Conservation (phyloP, 2,797 vertebrate species). For the Cynodonichthys magdalenae region DNA sequence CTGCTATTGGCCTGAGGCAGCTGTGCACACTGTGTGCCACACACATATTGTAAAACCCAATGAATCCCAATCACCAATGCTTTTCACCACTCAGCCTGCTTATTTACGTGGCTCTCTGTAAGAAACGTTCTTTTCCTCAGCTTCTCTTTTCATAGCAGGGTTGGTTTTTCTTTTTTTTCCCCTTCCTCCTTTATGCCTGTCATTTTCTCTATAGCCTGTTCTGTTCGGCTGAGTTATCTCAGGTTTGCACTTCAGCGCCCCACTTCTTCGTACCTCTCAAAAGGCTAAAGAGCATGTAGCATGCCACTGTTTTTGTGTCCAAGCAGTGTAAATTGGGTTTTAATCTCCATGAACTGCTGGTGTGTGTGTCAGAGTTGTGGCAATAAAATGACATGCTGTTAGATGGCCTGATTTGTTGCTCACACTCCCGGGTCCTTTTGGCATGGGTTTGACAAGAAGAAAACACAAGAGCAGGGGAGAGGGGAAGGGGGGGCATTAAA, state of each 20-base stretch:
- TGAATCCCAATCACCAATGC: conserved; percentile 67
- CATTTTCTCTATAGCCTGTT: conserved; percentile 29
- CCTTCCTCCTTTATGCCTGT: conserved; percentile 15
- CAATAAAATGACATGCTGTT: conserved; percentile 73
- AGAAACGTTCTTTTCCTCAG: conserved; percentile 46
- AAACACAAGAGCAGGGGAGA: conserved; percentile 23
- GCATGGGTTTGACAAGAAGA: conserved; percentile 34
- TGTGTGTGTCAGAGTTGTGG: conserved; percentile 64
- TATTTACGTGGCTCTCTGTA: conserved; percentile 62
- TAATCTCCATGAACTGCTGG: conserved; percentile 53
- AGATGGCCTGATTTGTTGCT: conserved; percentile 74
- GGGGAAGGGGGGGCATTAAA: conserved; percentile 25
- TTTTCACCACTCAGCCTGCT: conserved; percentile 52
- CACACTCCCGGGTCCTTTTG: conserved; percentile 41
- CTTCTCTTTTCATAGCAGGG: conserved; percentile 28
- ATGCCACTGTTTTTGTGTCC: conserved; percentile 51
- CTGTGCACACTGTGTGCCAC: conserved; percentile 68
- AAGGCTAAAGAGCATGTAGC: conserved; percentile 43
- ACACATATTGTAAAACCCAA: conserved; percentile 56
- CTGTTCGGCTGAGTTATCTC: conserved; percentile 36
- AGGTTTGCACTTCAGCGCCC: conserved; percentile 36
- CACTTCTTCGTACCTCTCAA: conserved; percentile 25
- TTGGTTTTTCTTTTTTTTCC: conserved; percentile 18
- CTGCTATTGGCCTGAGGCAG: conserved; percentile 65
- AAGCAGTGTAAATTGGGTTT: conserved; percentile 64